Evolutionary conservation across 1,140 invertebrate genomes (phyloP).

Genomic region (Habropoda laboriosa): DNA sequence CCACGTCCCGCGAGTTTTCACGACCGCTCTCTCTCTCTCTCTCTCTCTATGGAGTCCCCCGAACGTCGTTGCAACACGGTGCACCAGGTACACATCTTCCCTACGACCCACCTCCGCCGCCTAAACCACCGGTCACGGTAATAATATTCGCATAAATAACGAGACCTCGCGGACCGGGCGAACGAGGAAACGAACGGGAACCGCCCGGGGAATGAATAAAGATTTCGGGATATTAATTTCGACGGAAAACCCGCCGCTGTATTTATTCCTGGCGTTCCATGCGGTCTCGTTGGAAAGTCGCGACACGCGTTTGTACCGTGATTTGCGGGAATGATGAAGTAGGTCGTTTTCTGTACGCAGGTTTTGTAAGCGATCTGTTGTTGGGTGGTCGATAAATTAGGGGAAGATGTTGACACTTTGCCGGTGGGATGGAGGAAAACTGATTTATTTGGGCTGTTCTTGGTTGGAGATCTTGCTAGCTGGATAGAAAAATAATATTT

Average conservation of each 20-base stretch:
- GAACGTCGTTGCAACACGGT: not conserved
- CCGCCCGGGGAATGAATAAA: not conserved
- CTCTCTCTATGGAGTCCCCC: not conserved
- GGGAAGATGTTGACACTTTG: not conserved
- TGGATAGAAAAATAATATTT: too few relatives aligned
- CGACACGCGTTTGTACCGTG: not conserved
- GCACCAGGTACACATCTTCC: not conserved
- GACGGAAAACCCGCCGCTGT: not conserved
- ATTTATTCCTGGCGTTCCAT: not conserved
- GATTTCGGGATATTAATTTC: constrained; percentile 44
- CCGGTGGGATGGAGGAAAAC: not conserved
- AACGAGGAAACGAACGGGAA: not conserved
- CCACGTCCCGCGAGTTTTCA: constrained; percentile 11
- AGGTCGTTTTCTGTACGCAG: not conserved
- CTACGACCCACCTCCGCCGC: not conserved
- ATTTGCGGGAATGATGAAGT: not conserved
- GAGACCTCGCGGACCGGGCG: not conserved
- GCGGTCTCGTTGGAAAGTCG: not conserved
- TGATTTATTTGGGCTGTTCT: not conserved
- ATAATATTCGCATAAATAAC: constrained; percentile 45
- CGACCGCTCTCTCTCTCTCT: too few relatives aligned
- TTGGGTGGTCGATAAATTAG: too few relatives aligned
- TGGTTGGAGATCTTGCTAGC: too few relatives aligned
- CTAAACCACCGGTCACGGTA: not conserved
- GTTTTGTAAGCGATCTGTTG: not conserved